These are phyloP conservation scores for Anabas testudineus DNA, from an alignment of 2,797 vertebrate species.

Conservation along the genomic window DNA sequence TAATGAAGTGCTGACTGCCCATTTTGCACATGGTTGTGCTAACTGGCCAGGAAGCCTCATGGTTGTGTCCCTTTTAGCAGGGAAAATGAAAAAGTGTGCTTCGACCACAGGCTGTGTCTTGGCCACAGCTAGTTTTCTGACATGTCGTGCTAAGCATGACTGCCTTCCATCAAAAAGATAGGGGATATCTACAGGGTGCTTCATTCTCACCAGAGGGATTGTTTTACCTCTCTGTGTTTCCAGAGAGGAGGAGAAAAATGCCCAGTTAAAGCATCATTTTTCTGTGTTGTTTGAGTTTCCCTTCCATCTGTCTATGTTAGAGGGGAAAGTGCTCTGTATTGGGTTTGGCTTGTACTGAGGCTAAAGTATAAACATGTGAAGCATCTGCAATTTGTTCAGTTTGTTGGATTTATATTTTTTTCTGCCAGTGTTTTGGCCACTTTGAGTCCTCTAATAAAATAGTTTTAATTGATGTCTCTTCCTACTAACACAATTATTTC, in stretches of 20 bases:
- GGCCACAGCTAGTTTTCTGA: conserved; percentile 35
- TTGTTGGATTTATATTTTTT: conserved; percentile 4
- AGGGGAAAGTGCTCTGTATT: neutral
- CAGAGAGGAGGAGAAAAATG: conserved; percentile 19
- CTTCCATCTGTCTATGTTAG: neutral
- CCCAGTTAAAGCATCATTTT: conserved; percentile 4
- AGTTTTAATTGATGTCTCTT: conserved; percentile 3
- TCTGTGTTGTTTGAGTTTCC: conserved; percentile 2
- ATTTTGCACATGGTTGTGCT: conserved; percentile 15
- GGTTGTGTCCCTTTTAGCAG: conserved; percentile 15
- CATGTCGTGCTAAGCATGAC: conserved; percentile 39
- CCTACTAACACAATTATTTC: neutral
- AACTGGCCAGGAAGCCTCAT: conserved; percentile 40
- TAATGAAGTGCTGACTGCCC: conserved; percentile 27
- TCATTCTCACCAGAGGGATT: conserved; percentile 24
- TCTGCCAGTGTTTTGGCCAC: neutral
- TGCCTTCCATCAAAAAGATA: conserved; percentile 46
- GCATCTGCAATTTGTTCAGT: neutral
- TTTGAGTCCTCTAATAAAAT: neutral
- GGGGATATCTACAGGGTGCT: conserved; percentile 37
- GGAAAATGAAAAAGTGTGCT: conserved; percentile 31
- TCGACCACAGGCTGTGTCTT: neutral
- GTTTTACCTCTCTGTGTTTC: conserved; percentile 39
- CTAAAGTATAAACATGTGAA: neutral
- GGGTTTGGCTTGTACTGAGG: neutral